A percentile compares a stretch with the other conserved stretches of the same genome.
Evolutionary conservation across 2,797 vertebrate genomes (phyloP).

Genomic region (Catostomus latipinnis): DNA sequence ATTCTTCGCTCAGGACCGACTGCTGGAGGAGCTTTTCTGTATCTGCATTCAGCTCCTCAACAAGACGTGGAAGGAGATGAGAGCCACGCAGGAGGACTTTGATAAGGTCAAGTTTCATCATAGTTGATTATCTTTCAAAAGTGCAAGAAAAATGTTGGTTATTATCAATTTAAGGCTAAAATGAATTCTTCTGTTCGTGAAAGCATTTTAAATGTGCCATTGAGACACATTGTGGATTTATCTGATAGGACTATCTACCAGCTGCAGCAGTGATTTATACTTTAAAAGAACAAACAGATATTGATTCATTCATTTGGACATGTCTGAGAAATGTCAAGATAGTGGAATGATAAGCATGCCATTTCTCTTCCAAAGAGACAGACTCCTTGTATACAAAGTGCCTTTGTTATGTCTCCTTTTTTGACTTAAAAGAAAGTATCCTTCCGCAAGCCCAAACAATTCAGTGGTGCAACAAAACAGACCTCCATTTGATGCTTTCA

Average conservation of each 20-base stretch:
- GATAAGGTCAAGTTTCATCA: slow-evolving; percentile 83
- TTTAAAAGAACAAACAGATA: slow-evolving; percentile 21
- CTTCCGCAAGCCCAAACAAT: slow-evolving; percentile 7
- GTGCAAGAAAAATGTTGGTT: background rate
- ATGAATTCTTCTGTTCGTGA: background rate
- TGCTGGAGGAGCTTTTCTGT: slow-evolving; percentile 96
- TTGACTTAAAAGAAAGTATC: slow-evolving; percentile 7
- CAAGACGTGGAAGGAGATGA: slow-evolving; percentile 99
- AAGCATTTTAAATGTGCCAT: background rate
- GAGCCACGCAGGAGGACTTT: slow-evolving; percentile 97
- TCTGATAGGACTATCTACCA: slow-evolving; percentile 8
- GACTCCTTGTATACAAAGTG: background rate
- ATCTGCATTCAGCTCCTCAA: slow-evolving; percentile 96
- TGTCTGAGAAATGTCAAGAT: background rate
- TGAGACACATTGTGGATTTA: background rate
- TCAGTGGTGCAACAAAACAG: slow-evolving; percentile 15
- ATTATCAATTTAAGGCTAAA: background rate
- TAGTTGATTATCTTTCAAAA: too few relatives aligned
- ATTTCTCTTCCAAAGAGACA: background rate
- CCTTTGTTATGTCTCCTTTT: background rate
- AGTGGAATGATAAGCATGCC: slow-evolving; percentile 2
- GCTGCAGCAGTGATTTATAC: slow-evolving; percentile 32
- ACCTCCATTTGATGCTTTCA: slow-evolving; percentile 47
- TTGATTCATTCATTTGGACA: slow-evolving; percentile 14
- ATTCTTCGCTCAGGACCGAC: slow-evolving; percentile 95